A percentile compares a stretch with the other conserved stretches of the same genome.
Evolutionary conservation across 2,888 invertebrate genomes (phyloP).

Genomic region (Chironomus riparius): DNA sequence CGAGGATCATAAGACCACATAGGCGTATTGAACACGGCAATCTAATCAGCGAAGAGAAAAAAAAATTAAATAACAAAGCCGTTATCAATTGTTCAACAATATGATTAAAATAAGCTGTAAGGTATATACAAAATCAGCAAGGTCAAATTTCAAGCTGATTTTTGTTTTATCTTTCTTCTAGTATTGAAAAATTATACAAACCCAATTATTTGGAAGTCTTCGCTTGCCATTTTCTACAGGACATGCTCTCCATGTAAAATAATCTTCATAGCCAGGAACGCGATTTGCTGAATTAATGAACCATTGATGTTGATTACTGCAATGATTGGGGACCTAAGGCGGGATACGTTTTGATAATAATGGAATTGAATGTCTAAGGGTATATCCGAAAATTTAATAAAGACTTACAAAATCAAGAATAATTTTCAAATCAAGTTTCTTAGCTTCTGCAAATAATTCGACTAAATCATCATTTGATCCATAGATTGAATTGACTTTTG

Average conservation of each 20-base stretch:
- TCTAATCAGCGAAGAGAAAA: slow-evolving; percentile 28
- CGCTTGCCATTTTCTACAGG: slow-evolving; percentile 29
- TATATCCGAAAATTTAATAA: too few species aligned
- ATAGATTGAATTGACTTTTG: slow-evolving; percentile 47
- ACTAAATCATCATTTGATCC: slow-evolving; percentile 52
- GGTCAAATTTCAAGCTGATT: background rate
- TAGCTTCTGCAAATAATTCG: slow-evolving; percentile 38
- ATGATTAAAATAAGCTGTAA: background rate
- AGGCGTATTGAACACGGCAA: slow-evolving; percentile 51
- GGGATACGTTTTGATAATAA: too few species aligned
- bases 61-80: background rate
- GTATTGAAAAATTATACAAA: slow-evolving; percentile 32
- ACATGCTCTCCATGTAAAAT: slow-evolving; percentile 53
- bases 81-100: background rate
- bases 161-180: slow-evolving; percentile 23
- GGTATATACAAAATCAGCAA: background rate
- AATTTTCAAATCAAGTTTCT: slow-evolving; percentile 41
- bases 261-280: slow-evolving; percentile 55
- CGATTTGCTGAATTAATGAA: slow-evolving; percentile 54
- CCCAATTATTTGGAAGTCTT: slow-evolving; percentile 49
- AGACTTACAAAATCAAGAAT: slow-evolving; percentile 42
- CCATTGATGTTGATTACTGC: slow-evolving; percentile 47
- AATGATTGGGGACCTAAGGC: slow-evolving; percentile 47
- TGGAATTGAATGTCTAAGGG: too few species aligned
- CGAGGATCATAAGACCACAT: slow-evolving; percentile 62